Evolutionary conservation across 2,888 invertebrate genomes (phyloP), one percentile per base, ranked within the genome.

Genomic region (Athalia rosae): DNA sequence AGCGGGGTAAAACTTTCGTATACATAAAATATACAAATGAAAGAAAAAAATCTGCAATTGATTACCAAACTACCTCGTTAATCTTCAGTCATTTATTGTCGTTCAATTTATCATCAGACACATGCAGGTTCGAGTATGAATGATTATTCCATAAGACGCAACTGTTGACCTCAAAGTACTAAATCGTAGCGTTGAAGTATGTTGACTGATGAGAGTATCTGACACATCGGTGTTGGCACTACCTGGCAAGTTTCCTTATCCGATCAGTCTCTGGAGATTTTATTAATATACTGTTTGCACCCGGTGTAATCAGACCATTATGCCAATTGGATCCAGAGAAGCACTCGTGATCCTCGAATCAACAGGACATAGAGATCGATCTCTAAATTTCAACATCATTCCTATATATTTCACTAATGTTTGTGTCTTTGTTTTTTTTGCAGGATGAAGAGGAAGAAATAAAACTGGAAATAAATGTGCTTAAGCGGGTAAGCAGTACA

Each of bases 371-470:
- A 50, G 50, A 48, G 15, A 28, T 50, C 66, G 50, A 67, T 67
- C 66, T 67, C 66, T 48, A 67, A 67, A 67, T 67, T 67, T 50
- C 66, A 13, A 67, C 50, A n/a, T 50, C 11, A 13, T 5, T 13
- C 15, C 7, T 13, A 61, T 13, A 48, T 43, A n/a, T 71, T 13
- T 58, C 58, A 13, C 50, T 9, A 45, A 71, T 61, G 45, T 41
- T n/a, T 28, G 48, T 59, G 8, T 74, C 9, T 78, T 78, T 76
- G 79, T 82, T 69, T 81, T 82, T 76, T 76, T 90, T 91, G 41
- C 86, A 93, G 94, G 99, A 99, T 90, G 99, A 99, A 91, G 99
- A 99, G 90, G 99, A 99, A 91, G 99, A 99, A 93, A 99, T 99
- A 85, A 99, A 99, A 91, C 92, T 99, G 87, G 99, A 99, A 93